Conservation (phyloP, 2,888 invertebrate genomes). For the Rhingia rostrata region DNA sequence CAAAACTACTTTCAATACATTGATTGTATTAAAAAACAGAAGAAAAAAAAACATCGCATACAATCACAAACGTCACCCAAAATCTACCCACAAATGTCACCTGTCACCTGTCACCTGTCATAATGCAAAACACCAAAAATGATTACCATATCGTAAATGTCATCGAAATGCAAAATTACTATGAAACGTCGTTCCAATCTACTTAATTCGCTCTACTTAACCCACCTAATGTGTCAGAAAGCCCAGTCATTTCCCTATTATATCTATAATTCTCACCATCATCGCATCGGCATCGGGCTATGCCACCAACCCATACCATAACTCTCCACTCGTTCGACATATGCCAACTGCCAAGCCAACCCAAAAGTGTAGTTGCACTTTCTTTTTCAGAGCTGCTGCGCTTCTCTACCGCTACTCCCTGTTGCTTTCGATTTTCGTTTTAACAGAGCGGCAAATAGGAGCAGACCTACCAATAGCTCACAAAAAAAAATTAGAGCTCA, state of each 20-base stretch:
- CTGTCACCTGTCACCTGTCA: no score
- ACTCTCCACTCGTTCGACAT: slow-evolving; percentile 8
- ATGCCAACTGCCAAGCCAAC: slow-evolving; percentile 1
- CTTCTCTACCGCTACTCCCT: background rate
- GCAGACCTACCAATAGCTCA: slow-evolving; percentile 24
- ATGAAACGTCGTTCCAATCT: background rate
- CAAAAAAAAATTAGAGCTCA: slow-evolving; percentile 68
- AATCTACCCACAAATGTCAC: no score
- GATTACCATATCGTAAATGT: background rate
- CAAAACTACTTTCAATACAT: no score
- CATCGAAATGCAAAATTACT: background rate
- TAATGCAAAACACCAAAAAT: no score
- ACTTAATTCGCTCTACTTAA: slow-evolving; percentile 1
- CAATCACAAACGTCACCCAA: no score
- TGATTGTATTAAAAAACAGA: no score
- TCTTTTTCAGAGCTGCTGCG: slow-evolving; percentile 59
- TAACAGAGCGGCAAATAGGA: slow-evolving; percentile 64
- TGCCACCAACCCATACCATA: background rate
- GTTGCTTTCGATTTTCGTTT: slow-evolving; percentile 73
- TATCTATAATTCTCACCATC: background rate
- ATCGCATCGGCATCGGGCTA: no score
- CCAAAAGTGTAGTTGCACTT: slow-evolving; percentile 53
- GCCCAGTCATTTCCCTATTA: slow-evolving; percentile 32
- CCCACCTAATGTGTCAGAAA: slow-evolving; percentile 28
- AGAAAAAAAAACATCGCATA: no score